Conservation (phyloP, 2,797 vertebrate species). For the Sphenopsis melanotis region DNA sequence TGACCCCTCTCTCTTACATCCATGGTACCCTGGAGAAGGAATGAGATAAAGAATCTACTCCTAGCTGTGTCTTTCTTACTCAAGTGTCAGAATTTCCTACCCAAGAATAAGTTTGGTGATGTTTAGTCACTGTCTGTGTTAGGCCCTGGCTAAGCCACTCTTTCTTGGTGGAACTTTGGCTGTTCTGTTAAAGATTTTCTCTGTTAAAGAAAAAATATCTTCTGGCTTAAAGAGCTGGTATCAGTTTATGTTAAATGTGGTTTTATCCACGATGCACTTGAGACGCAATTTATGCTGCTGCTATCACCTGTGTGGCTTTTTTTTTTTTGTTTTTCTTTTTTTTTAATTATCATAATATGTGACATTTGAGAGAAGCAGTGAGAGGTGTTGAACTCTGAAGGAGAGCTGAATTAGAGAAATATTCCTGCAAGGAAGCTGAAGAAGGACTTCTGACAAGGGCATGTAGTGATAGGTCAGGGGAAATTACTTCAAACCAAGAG, state of each 20-base stretch:
- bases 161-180: neutral
- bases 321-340: neutral
- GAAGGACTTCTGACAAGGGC: neutral
- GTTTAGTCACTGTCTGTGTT: neutral
- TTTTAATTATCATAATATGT: neutral
- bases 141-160: no score
- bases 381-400: neutral
- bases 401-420: neutral
- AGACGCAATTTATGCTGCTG: neutral
- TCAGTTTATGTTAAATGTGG: neutral
- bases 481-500: neutral
- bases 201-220: neutral
- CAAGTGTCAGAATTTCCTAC: neutral
- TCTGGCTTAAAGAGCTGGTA: neutral
- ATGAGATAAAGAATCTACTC: neutral
- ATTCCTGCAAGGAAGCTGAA: neutral
- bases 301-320: neutral
- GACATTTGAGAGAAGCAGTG: neutral
- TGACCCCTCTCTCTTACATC: neutral
- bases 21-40: neutral
- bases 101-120: neutral
- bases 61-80: neutral
- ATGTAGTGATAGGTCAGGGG: no score
- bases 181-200: neutral
- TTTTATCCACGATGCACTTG: neutral